Conservation (phyloP, 2,888 invertebrate species). For the Gari tellinella region DNA sequence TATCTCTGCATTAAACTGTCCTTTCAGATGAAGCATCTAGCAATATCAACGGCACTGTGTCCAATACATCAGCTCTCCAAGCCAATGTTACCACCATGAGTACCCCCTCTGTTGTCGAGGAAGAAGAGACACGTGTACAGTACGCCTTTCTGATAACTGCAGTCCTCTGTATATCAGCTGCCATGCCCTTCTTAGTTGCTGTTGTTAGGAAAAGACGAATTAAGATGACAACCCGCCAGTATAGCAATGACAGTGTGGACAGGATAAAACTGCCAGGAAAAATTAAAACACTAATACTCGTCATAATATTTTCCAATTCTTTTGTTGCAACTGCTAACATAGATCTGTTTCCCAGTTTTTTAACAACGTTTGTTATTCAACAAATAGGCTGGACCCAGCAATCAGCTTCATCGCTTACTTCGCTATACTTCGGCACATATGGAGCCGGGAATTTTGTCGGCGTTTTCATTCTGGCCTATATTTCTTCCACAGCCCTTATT, state of each 20-base stretch:
- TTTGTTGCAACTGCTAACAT: conserved; percentile 31
- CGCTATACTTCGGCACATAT: conserved; percentile 41
- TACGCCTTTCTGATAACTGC: conserved; percentile 44
- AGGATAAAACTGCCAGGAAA: conserved; percentile 14
- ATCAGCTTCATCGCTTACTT: conserved; percentile 23
- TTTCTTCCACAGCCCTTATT: conserved; percentile 41
- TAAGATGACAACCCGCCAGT: conserved; percentile 5
- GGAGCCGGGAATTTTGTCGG: conserved; percentile 38
- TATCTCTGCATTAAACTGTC: neutral
- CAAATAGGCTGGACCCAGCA: conserved; percentile 34
- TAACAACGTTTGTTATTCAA: conserved; percentile 38
- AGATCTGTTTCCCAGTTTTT: conserved; percentile 42
- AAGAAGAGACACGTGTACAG: conserved; percentile 21
- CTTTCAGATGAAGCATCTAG: neutral
- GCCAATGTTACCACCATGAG: neutral
- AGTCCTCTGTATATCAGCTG: conserved; percentile 14
- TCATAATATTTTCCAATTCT: conserved; percentile 24
- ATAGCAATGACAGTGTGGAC: conserved; percentile 14
- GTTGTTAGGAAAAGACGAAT: conserved; percentile 4
- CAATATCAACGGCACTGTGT: neutral
- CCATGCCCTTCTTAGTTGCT: conserved; percentile 12
- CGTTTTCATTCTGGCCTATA: conserved; percentile 35
- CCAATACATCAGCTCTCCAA: neutral
- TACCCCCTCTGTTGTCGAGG: neutral
- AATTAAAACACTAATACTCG: conserved; percentile 12